Conservation (phyloP, 2,113 vertebrate genomes). For the Hippoglossus stenolepis region DNA sequence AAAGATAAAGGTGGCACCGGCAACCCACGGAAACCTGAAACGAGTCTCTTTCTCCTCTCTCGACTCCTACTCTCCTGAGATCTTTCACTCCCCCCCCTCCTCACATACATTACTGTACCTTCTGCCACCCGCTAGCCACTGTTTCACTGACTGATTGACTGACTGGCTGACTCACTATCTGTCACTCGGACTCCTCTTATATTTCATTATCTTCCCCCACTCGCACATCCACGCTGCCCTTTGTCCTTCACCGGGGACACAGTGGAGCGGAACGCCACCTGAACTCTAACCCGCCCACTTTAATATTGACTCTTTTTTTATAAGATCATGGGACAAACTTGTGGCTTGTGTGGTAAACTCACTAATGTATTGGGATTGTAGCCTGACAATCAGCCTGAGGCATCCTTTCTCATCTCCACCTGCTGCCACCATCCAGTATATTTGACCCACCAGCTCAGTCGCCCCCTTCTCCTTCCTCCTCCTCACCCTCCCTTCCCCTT, state of each 20-base stretch:
- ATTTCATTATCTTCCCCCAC: conserved; percentile 56
- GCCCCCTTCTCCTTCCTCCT: conserved; percentile 16
- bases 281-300: background rate
- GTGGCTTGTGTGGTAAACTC: background rate
- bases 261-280: background rate
- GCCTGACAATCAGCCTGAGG: background rate
- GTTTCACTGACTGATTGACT: conserved; percentile 54
- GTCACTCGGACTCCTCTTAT: conserved; percentile 61
- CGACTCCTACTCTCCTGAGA: conserved; percentile 69
- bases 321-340: background rate
- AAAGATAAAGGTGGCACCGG: conserved; percentile 40
- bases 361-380: too few species aligned
- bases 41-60: conserved; percentile 64
- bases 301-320: background rate
- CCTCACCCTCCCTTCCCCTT: conserved; percentile 1
- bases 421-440: too few species aligned
- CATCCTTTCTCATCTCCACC: too few species aligned
- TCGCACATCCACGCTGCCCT: conserved; percentile 11
- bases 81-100: conserved; percentile 53
- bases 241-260: conserved; percentile 5
- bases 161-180: conserved; percentile 42
- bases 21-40: conserved; percentile 66
- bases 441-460: too few species aligned
- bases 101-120: conserved; percentile 57
- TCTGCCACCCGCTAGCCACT: conserved; percentile 44